Percentiles rank a stretch among this genome's conserved stretches.
phyloP scores from a whole-genome alignment of 2,113 vertebrate species.

The Suricata suricatta region DNA sequence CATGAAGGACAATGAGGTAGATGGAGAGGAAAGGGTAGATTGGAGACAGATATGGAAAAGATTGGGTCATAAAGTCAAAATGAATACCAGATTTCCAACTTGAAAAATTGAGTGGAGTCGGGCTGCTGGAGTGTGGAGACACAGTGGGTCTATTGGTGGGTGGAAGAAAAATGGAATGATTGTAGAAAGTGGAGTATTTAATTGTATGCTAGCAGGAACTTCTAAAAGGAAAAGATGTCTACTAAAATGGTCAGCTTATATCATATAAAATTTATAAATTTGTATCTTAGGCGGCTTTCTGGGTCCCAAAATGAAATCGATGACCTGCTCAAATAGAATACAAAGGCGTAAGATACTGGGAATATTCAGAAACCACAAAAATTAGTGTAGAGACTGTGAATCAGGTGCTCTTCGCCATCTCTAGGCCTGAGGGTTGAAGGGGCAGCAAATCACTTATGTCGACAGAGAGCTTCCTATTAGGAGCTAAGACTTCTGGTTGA shows the following conservation, averaged over 20 bases:
- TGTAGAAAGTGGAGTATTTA: background rate
- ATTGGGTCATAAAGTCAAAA: background rate
- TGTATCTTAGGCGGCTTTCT: background rate
- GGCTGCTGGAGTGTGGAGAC: background rate
- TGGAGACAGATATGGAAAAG: background rate
- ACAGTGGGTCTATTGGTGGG: background rate
- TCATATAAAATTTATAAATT: background rate
- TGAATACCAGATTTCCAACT: background rate
- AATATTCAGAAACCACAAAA: background rate
- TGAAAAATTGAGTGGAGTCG: background rate
- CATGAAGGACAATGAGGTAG: fast-evolving
- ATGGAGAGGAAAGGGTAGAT: background rate
- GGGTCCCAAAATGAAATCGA: background rate
- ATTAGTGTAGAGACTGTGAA: background rate
- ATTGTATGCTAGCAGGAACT: background rate
- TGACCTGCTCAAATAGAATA: background rate
- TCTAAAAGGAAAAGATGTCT: background rate
- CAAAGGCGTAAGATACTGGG: background rate
- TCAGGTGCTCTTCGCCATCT: background rate
- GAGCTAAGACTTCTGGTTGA: background rate
- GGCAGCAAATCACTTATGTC: background rate
- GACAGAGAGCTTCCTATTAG: background rate
- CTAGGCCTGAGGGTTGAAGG: background rate
- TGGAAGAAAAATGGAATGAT: background rate
- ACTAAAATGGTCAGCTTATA: background rate